A percentile compares a stretch with the other conserved stretches of the same genome.
Evolutionary conservation across 2,888 invertebrate species (phyloP).

Genomic region (Phalera bucephala): DNA sequence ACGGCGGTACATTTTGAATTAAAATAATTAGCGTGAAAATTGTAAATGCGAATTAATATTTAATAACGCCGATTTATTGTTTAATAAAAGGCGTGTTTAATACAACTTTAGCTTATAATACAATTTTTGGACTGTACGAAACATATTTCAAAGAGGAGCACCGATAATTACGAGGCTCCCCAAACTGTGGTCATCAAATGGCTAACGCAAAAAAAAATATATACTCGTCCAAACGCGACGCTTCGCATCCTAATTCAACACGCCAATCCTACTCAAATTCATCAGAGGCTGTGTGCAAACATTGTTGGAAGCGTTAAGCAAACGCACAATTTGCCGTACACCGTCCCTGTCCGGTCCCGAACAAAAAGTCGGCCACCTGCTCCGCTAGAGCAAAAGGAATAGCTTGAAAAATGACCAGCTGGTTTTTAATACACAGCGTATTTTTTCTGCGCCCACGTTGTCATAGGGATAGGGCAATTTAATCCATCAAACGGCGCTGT

Average conservation of each 20-base stretch:
- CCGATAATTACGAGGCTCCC: too few relatives aligned
- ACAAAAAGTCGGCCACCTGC: slow-evolving; percentile 63
- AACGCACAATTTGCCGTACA: slow-evolving; percentile 61
- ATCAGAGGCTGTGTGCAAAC: slow-evolving; percentile 68
- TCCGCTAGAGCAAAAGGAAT: slow-evolving; percentile 78
- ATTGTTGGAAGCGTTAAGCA: slow-evolving; percentile 56
- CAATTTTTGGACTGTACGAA: too few relatives aligned
- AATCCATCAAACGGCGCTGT: slow-evolving; percentile 78
- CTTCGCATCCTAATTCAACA: slow-evolving; percentile 69
- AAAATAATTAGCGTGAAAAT: slow-evolving; percentile 10
- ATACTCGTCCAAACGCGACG: slow-evolving; percentile 40
- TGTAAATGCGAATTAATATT: slow-evolving; percentile 20
- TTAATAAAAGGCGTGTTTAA: too few relatives aligned
- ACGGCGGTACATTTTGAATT: slow-evolving; percentile 28
- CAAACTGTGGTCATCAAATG: slow-evolving; percentile 26
- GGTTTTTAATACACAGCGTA: slow-evolving; percentile 79
- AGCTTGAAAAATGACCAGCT: slow-evolving; percentile 82
- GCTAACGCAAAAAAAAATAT: slow-evolving; percentile 37
- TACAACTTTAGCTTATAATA: too few relatives aligned
- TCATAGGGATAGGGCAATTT: slow-evolving; percentile 83
- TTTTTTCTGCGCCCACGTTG: slow-evolving; percentile 81
- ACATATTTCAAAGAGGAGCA: too few relatives aligned
- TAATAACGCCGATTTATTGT: slow-evolving; percentile 17
- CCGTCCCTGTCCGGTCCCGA: slow-evolving; percentile 34
- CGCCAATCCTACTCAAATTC: slow-evolving; percentile 62